Conservation (phyloP, 2,797 vertebrate species). For the Cyprinodon diabolis region DNA sequence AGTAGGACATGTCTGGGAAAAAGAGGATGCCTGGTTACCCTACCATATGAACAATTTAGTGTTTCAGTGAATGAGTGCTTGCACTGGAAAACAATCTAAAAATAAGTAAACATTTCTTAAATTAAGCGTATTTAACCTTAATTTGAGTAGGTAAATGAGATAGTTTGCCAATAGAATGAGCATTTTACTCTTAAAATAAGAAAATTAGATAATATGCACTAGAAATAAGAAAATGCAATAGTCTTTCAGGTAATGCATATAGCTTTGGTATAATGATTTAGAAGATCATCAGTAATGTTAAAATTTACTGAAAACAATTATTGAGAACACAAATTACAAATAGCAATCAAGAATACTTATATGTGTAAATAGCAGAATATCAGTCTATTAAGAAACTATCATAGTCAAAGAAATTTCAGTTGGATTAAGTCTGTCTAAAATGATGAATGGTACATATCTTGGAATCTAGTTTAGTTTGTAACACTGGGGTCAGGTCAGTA, state of each 20-base stretch:
- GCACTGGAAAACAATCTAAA: no score
- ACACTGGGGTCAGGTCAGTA: conserved; percentile 34
- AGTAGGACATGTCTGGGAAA: no score
- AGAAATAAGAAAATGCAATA: no score
- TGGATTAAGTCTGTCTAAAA: background rate
- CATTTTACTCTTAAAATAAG: no score
- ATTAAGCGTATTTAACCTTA: no score
- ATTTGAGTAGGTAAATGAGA: no score
- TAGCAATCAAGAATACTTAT: background rate
- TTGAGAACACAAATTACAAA: no score
- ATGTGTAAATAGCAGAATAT: background rate
- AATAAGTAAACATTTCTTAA: no score
- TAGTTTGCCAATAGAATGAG: no score
- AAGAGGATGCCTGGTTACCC: no score
- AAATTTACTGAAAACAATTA: background rate
- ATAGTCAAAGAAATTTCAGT: background rate
- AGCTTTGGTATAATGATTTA: conserved; percentile 10
- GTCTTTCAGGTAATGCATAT: background rate
- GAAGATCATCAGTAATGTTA: background rate
- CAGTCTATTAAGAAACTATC: background rate
- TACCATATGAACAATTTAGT: no score
- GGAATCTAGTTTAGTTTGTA: conserved; percentile 32
- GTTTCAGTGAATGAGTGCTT: background rate
- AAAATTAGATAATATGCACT: no score
- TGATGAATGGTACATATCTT: conserved; percentile 26